phyloP scores from a whole-genome alignment of 2,113 vertebrate genomes.

The Ophthalmolycus amberensis region DNA sequence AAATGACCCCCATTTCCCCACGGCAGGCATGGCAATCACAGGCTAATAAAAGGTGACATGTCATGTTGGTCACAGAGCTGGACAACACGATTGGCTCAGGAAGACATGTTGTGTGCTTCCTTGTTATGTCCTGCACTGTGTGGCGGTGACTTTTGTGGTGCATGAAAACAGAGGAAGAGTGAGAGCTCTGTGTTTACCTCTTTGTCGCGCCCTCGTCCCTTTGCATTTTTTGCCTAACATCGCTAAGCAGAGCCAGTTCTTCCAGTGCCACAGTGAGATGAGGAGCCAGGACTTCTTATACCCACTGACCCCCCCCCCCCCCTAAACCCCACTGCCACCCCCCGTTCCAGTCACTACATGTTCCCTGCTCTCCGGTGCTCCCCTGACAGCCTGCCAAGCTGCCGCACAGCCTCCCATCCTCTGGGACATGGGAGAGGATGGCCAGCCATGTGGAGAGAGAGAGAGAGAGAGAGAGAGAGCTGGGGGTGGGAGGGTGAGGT shows the following conservation, averaged over 20 bases:
- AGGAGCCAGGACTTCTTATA: constrained; percentile 49
- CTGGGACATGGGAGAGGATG: constrained; percentile 79
- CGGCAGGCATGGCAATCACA: constrained; percentile 1
- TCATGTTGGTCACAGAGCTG: constrained; percentile 10
- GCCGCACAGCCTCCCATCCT: constrained; percentile 76
- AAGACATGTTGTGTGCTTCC: constrained; percentile 29
- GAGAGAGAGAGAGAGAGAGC: constrained; percentile 42
- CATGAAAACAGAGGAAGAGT: constrained; percentile 18
- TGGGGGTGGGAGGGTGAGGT: constrained; percentile 28
- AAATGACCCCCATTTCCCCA: constrained; percentile 15
- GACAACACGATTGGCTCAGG: constrained; percentile 33
- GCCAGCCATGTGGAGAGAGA: constrained; percentile 80
- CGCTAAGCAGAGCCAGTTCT: constrained; percentile 39
- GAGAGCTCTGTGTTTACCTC: constrained; percentile 39
- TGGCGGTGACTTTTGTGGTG: not conserved
- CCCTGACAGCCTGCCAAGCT: constrained; percentile 82
- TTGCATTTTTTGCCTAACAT: constrained; percentile 34
- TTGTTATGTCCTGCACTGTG: constrained; percentile 32
- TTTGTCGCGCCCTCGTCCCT: constrained; percentile 16
- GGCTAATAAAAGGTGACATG: constrained; percentile 33
- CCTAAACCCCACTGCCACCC: constrained; percentile 33
- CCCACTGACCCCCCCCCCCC: constrained; percentile 14
- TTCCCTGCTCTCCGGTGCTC: constrained; percentile 76
- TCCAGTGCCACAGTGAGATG: constrained; percentile 52
- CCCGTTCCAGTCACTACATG: constrained; percentile 80